Evolutionary conservation across 2,888 invertebrate genomes (phyloP).

Genomic region (Zele albiditarsus): DNA sequence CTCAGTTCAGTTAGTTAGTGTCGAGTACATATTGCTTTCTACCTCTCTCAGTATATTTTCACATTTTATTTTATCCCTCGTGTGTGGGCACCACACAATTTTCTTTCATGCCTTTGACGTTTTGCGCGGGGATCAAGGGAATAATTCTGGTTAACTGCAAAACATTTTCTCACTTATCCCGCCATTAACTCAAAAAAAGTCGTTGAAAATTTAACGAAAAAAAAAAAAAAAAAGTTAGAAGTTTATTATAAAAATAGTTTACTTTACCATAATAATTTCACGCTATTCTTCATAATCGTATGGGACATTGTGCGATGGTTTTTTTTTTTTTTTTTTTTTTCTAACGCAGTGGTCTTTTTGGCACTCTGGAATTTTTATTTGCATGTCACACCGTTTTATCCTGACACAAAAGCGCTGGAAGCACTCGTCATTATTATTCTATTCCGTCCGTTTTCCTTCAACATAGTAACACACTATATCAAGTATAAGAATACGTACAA

Average conservation of each 20-base stretch:
- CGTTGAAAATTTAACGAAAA: neutral
- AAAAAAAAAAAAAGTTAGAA: neutral
- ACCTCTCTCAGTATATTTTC: neutral
- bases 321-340: neutral
- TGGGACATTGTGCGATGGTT: neutral
- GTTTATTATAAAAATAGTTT: neutral
- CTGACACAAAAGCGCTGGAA: neutral
- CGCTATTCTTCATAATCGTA: neutral
- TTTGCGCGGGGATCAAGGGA: neutral
- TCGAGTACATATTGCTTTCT: neutral
- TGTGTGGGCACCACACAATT: neutral
- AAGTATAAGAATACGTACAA: neutral
- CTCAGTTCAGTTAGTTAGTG: conserved; percentile 20
- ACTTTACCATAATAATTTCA: neutral
- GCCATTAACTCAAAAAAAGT: conserved; percentile 4
- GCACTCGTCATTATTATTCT: neutral
- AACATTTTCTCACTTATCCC: conserved; percentile 14
- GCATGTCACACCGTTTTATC: neutral
- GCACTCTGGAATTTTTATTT: neutral
- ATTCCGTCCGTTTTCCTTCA: neutral
- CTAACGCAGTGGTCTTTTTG: neutral
- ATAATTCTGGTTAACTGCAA: conserved; percentile 5
- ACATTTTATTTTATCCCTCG: neutral
- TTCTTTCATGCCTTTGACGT: conserved; percentile 15
- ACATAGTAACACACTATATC: neutral